Base-by-base conservation (phyloP, 2,797 vertebrate species). In the Acropternis orthonyx region DNA sequence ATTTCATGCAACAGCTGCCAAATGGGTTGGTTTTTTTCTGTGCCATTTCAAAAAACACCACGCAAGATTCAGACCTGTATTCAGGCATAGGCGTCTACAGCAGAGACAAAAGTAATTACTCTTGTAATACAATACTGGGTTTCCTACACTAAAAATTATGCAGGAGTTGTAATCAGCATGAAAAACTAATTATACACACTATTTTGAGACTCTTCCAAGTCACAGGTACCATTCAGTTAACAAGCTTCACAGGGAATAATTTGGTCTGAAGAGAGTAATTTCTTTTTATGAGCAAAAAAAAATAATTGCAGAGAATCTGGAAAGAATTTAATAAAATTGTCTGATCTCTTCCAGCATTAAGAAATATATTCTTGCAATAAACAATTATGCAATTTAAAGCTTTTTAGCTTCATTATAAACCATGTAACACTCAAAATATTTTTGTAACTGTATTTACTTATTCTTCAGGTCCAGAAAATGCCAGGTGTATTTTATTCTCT, bases 1-100 rank as follows among this genome's bases (percentile, higher is more conserved):
- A 73, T 95, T 92, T 73, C n/a, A 59, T 83, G 61, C n/a, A 87
- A 69, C 34, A 85, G 46, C 93, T 95, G 95, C 72, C 49, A 86
- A 91, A 63, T 30, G 10, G 96, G 65, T 65, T 52, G 17, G 10
- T 11, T 56, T 61, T 93, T 95, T 92, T 77, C 81, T 96, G 58
- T 95, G 48, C 21, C 17, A 2, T 88, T 94, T 67, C 43, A 86
- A 93, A 96, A 91, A 78, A 61, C 16, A 30, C 9, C 16, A 46
- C 26, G 9, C 41, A 79, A 19, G 20, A 89, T 89, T 96, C 73
- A 81, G 30, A 77, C 73, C 88, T 75, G 36, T 49, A 80, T 72
- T 85, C 74, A 74, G 41, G 76, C 34, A 78, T 3, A 69, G 11
- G 23, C 5, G 51, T 41, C n/a, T 82, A 61, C 19, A 93, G 67